A percentile compares a stretch with the other conserved stretches of the same genome.
Conservation (phyloP, 1,140 invertebrate species). For the Listronotus oregonensis region DNA sequence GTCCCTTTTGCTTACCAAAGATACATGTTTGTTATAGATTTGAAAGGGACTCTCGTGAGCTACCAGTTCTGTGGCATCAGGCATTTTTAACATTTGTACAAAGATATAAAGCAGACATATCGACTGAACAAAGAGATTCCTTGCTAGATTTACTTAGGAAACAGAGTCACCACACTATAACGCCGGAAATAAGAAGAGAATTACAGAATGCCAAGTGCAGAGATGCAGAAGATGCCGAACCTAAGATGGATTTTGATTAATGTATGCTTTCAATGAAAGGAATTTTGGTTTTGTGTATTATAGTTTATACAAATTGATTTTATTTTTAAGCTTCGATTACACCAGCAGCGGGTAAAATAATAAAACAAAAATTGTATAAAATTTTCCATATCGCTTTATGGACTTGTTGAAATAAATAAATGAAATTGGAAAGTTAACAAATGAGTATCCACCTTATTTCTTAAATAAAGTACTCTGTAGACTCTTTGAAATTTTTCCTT, state of each 20-base stretch:
- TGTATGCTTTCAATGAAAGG: neutral
- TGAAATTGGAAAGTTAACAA: too few species aligned
- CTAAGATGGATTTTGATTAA: constrained; percentile 49
- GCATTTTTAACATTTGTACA: constrained; percentile 92
- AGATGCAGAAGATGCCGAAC: constrained; percentile 66
- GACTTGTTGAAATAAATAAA: too few species aligned
- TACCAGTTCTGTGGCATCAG: constrained; percentile 98
- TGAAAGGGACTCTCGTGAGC: constrained; percentile 75
- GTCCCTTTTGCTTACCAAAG: too few species aligned
- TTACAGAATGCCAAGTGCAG: constrained; percentile 80
- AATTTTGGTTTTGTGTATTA: neutral
- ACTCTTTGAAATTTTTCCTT: too few species aligned
- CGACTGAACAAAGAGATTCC: constrained; percentile 87
- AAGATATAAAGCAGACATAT: constrained; percentile 94
- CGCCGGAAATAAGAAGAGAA: constrained; percentile 84
- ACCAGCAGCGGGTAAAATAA: too few species aligned
- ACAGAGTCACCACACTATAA: constrained; percentile 83
- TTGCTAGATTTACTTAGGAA: constrained; percentile 75
- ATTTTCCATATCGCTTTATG: too few species aligned
- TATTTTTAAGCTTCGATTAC: neutral
- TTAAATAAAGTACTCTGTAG: too few species aligned
- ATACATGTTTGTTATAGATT: constrained; percentile 67
- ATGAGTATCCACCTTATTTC: too few species aligned
- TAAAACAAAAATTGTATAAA: too few species aligned
- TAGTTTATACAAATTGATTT: neutral